Evolutionary conservation across 2,888 invertebrate species (phyloP), one percentile per base, ranked within the genome.

Genomic region (Encarsia formosa): DNA sequence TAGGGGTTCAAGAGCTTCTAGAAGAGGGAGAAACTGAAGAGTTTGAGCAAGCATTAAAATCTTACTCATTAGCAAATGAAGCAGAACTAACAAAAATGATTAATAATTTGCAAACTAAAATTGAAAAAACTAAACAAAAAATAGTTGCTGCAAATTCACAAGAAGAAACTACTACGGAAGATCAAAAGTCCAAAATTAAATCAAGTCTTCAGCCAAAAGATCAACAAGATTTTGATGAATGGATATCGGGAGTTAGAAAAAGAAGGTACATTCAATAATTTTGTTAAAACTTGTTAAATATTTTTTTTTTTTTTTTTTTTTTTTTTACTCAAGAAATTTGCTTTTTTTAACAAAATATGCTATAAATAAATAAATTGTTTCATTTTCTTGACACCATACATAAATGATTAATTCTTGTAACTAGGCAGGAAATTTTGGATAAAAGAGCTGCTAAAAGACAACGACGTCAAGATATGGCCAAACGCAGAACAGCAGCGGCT

Each of bases 401-500:
- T 44, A 29, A 39, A 22, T 11, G 4, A 47, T 32, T 51, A 29
- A 23, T 22, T 9, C 39, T 38, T 45, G n/a, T 26, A 56, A 58
- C 79, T 78, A 82, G 85, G 62, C 82, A 85, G 74, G 87, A 88
- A 65, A 80, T 94, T 62, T 65, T 87, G 39, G 81, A 82, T 3
- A 84, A 85, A 20, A 85, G 90, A 57, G 80, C 84, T 63, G 81
- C 82, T 0, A 80, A 93, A 5, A 84, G 87, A 55, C 88, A 91
- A 68, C 81, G 88, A 2, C 85, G 90, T 51, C 84, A 87, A 62
- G 94, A 94, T 62, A 89, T 93, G 87, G 89, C 90, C 39, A 86
- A 87, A 69, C 80, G 95, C 22, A 81, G 93, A 65, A 95, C 94
- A 34, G 89, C 87, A 35, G 95, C 95, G 0, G 93, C 94, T 2